These are phyloP conservation scores for Pungitius pungitius DNA, from an alignment of 2,113 vertebrate species.

Conservation along the genomic window DNA sequence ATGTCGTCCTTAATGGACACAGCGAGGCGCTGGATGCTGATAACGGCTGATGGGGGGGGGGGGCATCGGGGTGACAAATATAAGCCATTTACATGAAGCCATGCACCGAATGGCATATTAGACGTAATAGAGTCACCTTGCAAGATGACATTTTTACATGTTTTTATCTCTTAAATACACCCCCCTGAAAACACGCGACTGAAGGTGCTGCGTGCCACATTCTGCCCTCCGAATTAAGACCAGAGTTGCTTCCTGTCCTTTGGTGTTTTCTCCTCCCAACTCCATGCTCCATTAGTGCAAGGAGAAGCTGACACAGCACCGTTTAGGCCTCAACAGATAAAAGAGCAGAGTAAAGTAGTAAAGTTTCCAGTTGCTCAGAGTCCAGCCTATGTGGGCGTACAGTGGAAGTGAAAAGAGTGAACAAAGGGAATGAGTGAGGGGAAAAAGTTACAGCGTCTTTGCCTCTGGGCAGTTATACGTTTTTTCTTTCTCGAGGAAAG, in stretches of 20 bases:
- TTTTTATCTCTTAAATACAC: neutral
- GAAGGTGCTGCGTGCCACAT: conserved; percentile 50
- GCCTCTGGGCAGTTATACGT: neutral
- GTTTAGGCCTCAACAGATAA: neutral
- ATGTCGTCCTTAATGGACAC: neutral
- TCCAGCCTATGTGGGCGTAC: conserved; percentile 67
- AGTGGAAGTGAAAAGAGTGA: conserved; percentile 51
- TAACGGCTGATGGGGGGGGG: neutral
- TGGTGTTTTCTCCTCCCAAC: conserved; percentile 37
- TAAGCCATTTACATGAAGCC: neutral
- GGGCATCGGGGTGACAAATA: neutral
- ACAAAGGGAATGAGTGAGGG: neutral
- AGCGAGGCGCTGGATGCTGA: neutral
- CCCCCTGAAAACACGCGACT: neutral
- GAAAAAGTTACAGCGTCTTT: neutral
- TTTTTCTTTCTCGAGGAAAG: neutral
- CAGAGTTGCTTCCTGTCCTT: conserved; percentile 62
- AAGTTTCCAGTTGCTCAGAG: conserved; percentile 20
- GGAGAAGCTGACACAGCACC: conserved; percentile 7
- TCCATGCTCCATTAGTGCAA: conserved; percentile 22
- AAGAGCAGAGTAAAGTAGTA: neutral
- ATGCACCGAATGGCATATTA: neutral
- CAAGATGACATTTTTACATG: neutral
- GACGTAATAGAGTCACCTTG: neutral
- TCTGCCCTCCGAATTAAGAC: conserved; percentile 49